Conservation (phyloP, 2,113 vertebrate genomes). For the Chrysochloris asiatica region DNA sequence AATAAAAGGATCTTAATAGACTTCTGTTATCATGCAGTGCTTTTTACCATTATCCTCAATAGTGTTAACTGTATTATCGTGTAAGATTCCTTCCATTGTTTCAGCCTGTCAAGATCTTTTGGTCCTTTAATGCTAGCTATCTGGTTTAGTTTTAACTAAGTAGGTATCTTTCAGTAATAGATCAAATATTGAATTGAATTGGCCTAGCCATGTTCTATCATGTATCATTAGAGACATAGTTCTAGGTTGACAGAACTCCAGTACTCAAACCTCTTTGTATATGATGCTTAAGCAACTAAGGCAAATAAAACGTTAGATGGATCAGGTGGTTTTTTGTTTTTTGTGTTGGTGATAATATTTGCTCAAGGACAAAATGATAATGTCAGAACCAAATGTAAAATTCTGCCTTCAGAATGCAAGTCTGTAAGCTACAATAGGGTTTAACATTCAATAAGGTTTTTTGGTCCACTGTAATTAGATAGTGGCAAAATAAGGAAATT, state of each 20-base stretch:
- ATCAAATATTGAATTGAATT: constrained; percentile 3
- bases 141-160: not conserved
- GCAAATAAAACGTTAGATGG: too few species aligned
- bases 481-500: too few species aligned
- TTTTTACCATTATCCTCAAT: not conserved
- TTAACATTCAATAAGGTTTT: too few species aligned
- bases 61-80: not conserved
- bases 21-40: not conserved
- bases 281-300: too few species aligned
- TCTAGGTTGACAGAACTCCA: not conserved
- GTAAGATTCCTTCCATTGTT: not conserved
- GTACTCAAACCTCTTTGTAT: not conserved
- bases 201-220: too few species aligned
- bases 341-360: too few species aligned
- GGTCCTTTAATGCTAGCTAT: not conserved
- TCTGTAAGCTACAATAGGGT: too few species aligned
- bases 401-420: too few species aligned
- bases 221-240: not conserved
- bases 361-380: too few species aligned
- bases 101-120: not conserved
- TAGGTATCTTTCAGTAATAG: not conserved
- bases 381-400: too few species aligned
- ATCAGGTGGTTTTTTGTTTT: too few species aligned
- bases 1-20: not conserved
- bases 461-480: too few species aligned